Conservation (phyloP, 1,140 invertebrate species). For the Trachymyrmex cornetzi region DNA sequence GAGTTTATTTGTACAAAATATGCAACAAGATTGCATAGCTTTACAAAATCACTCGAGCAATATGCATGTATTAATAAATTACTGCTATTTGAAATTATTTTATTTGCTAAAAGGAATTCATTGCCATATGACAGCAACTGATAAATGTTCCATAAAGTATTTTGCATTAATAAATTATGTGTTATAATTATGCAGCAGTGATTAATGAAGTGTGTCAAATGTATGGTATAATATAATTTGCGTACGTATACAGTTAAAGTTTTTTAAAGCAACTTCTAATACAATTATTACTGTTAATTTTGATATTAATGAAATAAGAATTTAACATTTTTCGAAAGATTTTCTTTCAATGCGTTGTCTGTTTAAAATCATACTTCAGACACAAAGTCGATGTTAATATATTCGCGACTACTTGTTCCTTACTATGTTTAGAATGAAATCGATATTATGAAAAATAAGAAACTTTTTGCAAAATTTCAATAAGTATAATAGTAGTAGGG, state of each 20-base stretch:
- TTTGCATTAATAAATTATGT: background rate
- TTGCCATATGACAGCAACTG: background rate
- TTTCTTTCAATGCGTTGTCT: background rate
- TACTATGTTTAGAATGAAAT: background rate
- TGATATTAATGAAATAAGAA: background rate
- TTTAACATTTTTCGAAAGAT: background rate
- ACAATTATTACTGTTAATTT: conserved; percentile 13
- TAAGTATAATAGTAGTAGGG: background rate
- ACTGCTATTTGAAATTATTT: conserved; percentile 1
- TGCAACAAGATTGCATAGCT: background rate
- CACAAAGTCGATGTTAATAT: background rate
- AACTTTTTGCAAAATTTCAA: background rate
- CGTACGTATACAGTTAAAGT: background rate
- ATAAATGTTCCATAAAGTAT: background rate
- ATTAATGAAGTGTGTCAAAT: background rate
- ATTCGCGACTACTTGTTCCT: background rate
- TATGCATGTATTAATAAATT: conserved; percentile 5
- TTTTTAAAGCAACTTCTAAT: background rate
- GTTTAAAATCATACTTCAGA: background rate
- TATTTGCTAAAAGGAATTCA: background rate
- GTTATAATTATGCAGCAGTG: background rate
- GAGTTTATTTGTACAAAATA: background rate
- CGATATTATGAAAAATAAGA: background rate
- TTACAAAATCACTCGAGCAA: background rate
- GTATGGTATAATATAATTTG: background rate